Evolutionary conservation across 37 sponge, comb jelly and placozoan species (phyloP), one percentile per base, ranked within the genome.

Genomic region (Cladorhizidae sp.): DNA sequence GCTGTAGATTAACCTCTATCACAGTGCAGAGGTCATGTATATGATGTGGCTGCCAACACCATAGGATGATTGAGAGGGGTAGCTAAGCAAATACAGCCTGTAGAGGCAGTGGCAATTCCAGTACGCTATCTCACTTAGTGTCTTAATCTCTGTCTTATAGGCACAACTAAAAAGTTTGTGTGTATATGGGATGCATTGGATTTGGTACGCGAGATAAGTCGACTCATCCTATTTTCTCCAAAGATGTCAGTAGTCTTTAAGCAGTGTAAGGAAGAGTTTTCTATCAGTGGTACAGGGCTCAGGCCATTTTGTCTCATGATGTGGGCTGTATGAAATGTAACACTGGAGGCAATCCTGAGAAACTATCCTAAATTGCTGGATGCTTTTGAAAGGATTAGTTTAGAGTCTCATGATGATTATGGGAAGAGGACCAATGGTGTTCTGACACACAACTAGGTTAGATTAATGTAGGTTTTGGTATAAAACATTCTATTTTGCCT

Each of bases 261-360:
- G n/a, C n/a, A n/a, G n/a, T n/a, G n/a, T n/a, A n/a, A n/a, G n/a
- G n/a, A n/a, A n/a, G n/a, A n/a, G n/a, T n/a, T n/a, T n/a, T n/a
- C n/a, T n/a, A n/a, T n/a, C n/a, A n/a, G n/a, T n/a, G n/a, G n/a
- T n/a, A n/a, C n/a, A n/a, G n/a, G n/a, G n/a, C n/a, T n/a, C n/a
- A n/a, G n/a, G n/a, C n/a, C n/a, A n/a, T n/a, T n/a, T n/a, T n/a
- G n/a, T n/a, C n/a, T n/a, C n/a, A n/a, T n/a, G 69, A 26, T 86
- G 55, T 87, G 81, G 88, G 81, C 88, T 20, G 88, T 87, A 33
- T 18, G 82, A 29, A 87, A 42, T 28, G 62, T 29, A 69, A n/a
- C n/a, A n/a, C n/a, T n/a, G n/a, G 57, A 82, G 37, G 77, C 88
- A 40, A 78, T 82, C 11, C 25, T 88, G 20, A 72, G 42, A 25